Evolutionary conservation across 2,113 vertebrate genomes (phyloP), one percentile per base, ranked within the genome.

Genomic region (Coptodon rendalli): DNA sequence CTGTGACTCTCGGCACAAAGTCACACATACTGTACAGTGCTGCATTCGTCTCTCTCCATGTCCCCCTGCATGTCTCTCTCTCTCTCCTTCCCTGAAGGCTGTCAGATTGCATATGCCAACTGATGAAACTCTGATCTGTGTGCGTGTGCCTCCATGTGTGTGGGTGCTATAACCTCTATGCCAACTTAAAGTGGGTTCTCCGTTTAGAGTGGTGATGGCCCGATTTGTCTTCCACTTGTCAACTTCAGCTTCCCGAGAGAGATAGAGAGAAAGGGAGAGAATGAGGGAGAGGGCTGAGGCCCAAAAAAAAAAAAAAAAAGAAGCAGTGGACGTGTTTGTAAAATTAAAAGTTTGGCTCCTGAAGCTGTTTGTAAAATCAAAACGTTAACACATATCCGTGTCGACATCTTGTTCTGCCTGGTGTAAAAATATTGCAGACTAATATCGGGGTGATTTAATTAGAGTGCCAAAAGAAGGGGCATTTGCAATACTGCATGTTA

Each of bases 61-160:
- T 81, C 61, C 84, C 56, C 24, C 79, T 76, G 31, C 56, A 38
- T 83, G 50, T 86, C 40, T 86, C 71, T 80, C 29, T 87, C 34
- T 82, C 97, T 96, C 96, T 96, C 97, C 96, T 59, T 73, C 68
- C 87, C 73, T 89, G 87, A 86, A 89, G 36, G 86, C 85, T 93
- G 88, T 92, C 91, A 92, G 84, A 83, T 91, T 79, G 13, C 82
- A 91, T 91, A 86, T 92, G 89, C 90, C 82, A 90, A 76, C 63
- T 59, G 85, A 88, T 86, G 88, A 89, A 86, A 89, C 84, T 85
- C 27, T 84, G 85, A 86, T 91, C 19, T 80, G 81, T 59, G 61
- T 82, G 76, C 34, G 63, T 52, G 63, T 31, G 43, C 43, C 24
- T 78, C 43, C 9, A 27, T 63, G 78, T 38, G 85, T 71, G 82